phyloP scores from a whole-genome alignment of 1,140 invertebrate genomes.

The Trichogramma pretiosum region DNA sequence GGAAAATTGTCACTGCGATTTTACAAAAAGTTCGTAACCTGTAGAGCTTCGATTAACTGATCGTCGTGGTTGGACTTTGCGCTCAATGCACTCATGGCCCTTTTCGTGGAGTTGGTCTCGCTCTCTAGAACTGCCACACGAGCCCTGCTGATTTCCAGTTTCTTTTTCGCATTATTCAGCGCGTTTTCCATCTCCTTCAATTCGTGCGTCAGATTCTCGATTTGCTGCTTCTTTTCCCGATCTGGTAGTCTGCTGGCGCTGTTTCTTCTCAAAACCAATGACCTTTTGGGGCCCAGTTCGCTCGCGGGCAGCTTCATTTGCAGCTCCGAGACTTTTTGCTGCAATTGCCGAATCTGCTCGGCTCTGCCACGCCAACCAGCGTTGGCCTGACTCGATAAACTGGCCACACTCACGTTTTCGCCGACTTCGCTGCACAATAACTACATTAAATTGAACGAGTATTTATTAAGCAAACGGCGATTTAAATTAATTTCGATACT shows the following conservation, averaged over 20 bases:
- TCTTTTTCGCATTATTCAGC: constrained; percentile 47
- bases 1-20: no score
- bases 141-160: constrained; percentile 48
- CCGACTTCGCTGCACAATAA: constrained; percentile 46
- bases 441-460: constrained; percentile 21
- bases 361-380: constrained; percentile 61
- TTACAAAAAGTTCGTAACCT: no score
- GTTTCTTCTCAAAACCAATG: constrained; percentile 3
- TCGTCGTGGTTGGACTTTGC: constrained; percentile 52
- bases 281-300: constrained; percentile 10
- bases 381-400: constrained; percentile 41
- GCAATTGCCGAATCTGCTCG: constrained; percentile 58
- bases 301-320: constrained; percentile 48
- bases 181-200: constrained; percentile 33
- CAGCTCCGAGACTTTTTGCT: constrained; percentile 55
- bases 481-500: constrained; percentile 18
- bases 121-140: constrained; percentile 51
- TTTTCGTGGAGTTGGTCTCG: constrained; percentile 41
- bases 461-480: background rate
- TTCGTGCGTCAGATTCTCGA: constrained; percentile 46
- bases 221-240: constrained; percentile 46
- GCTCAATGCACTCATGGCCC: constrained; percentile 44
- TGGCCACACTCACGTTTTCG: constrained; percentile 45
- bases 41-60: constrained; percentile 47
- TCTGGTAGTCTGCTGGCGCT: constrained; percentile 34